Evolutionary conservation across 2,797 vertebrate species (phyloP).

Genomic region (Diplodus puntazzo): DNA sequence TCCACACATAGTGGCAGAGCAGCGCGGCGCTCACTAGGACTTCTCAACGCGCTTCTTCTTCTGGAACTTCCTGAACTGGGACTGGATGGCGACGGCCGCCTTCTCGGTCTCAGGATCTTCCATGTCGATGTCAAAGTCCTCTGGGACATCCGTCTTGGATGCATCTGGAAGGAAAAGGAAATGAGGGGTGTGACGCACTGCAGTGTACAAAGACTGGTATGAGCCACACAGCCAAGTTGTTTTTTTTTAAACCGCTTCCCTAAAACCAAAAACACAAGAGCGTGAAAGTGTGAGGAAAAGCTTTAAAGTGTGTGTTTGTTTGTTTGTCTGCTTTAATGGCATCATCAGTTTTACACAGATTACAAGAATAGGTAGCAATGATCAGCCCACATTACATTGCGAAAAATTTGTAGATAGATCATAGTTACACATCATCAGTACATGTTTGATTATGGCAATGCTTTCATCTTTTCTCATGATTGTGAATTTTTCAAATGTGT

Average conservation of each 20-base stretch:
- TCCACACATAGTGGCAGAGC: slow-evolving; percentile 63
- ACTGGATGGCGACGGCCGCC: slow-evolving; percentile 97
- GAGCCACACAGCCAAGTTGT: neutral
- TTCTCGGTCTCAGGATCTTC: slow-evolving; percentile 95
- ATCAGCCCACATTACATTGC: no score
- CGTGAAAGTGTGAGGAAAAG: neutral
- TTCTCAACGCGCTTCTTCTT: slow-evolving; percentile 96
- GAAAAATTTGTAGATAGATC: no score
- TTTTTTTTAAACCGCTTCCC: neutral
- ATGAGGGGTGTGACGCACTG: slow-evolving; percentile 11
- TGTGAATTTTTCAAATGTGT: no score
- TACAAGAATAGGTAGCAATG: no score
- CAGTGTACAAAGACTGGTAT: neutral
- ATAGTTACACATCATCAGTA: no score
- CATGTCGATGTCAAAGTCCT: slow-evolving; percentile 99
- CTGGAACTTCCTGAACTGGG: slow-evolving; percentile 99
- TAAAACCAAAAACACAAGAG: neutral
- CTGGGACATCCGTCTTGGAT: slow-evolving; percentile 92
- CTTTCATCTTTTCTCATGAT: no score
- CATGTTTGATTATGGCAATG: no score
- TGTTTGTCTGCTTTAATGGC: neutral
- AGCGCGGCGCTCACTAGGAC: slow-evolving; percentile 86
- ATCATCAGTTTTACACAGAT: no score
- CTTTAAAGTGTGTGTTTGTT: neutral
- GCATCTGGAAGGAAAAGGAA: slow-evolving; percentile 76